These are phyloP conservation scores for Cherax quadricarinatus DNA, from an alignment of 1,140 invertebrate species.

Conservation along the genomic window DNA sequence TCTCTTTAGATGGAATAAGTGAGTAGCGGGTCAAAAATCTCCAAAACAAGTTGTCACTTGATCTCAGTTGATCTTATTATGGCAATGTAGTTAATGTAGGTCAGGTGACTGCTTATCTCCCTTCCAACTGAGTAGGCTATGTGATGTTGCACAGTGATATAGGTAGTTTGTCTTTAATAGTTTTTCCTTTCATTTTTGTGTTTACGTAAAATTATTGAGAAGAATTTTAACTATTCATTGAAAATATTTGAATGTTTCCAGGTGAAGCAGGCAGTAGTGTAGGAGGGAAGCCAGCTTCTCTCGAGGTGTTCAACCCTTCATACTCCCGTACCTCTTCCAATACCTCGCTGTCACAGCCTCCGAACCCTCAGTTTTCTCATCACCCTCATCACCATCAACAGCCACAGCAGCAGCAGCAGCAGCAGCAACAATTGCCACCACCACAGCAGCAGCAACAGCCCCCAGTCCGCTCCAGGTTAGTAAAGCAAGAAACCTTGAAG, in stretches of 20 bases:
- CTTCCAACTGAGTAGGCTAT: no score
- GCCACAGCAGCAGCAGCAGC: constrained; percentile 55
- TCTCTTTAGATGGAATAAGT: no score
- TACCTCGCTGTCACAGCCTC: constrained; percentile 76
- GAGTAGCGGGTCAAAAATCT: no score
- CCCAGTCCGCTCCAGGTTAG: constrained; percentile 37
- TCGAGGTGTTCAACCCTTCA: constrained; percentile 84
- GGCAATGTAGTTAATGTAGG: no score
- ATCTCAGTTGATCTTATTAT: no score
- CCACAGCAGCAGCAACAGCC: constrained; percentile 74
- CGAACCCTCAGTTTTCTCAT: constrained; percentile 75
- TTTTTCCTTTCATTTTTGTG: no score
- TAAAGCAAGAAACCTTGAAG: not conserved
- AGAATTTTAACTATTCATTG: no score
- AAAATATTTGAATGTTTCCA: constrained; percentile 16
- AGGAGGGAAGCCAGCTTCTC: constrained; percentile 75
- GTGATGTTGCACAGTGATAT: no score
- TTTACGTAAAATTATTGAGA: no score
- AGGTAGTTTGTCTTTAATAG: no score
- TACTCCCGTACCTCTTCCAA: constrained; percentile 84
- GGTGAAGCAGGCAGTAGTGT: constrained; percentile 43
- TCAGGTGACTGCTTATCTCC: no score
- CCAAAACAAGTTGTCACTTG: no score
- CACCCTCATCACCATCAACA: constrained; percentile 73
- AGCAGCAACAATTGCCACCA: constrained; percentile 73